Conservation (phyloP, 2,113 vertebrate genomes). For the Atlantisia rogersi region DNA sequence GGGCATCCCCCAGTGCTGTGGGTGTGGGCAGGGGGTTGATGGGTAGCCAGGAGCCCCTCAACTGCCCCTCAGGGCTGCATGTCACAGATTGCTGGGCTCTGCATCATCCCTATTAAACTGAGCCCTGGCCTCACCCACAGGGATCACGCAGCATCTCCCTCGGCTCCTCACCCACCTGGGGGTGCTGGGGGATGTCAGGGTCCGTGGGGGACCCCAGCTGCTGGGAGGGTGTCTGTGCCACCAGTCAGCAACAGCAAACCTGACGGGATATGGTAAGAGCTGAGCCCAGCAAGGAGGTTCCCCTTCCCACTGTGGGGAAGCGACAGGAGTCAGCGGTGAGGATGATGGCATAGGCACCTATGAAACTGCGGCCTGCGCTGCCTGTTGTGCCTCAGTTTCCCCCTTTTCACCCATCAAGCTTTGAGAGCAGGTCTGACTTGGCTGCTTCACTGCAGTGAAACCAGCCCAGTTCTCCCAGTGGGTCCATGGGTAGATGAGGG, state of each 20-base stretch:
- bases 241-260: accelerated
- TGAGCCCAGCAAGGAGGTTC: background rate
- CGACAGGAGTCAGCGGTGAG: accelerated
- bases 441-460: background rate
- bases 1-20: background rate
- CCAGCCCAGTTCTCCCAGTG: background rate
- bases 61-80: accelerated
- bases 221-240: background rate
- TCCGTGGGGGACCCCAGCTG: background rate
- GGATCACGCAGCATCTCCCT: background rate
- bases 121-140: accelerated
- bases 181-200: background rate
- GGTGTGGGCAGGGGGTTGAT: background rate
- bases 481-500: background rate
- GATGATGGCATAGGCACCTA: background rate
- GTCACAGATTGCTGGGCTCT: background rate
- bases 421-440: background rate
- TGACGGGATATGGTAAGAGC: background rate
- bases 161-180: background rate
- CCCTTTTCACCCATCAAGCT: accelerated
- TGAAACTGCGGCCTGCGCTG: accelerated
- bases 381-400: background rate
- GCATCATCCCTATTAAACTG: background rate
- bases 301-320: accelerated
- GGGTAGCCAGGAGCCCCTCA: accelerated